Evolutionary conservation across 2,797 vertebrate species (phyloP).

Genomic region (Mycteria americana): DNA sequence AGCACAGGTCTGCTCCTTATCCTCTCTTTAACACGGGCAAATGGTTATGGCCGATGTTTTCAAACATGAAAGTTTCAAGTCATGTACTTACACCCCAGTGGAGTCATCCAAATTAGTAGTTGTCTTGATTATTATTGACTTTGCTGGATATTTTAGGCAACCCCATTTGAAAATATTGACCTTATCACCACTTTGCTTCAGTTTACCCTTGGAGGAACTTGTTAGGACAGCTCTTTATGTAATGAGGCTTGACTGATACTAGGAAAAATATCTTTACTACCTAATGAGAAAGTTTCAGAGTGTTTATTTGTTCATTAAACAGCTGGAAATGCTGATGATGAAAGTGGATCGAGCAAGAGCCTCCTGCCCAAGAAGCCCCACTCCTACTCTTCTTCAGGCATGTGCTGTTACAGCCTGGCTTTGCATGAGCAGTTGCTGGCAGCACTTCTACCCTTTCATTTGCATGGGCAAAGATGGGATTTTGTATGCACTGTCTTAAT

Average conservation of each 20-base stretch:
- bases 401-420: rapidly evolving
- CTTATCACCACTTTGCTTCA: not conserved
- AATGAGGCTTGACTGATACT: not conserved
- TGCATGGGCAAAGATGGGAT: not conserved
- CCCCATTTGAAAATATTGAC: not conserved
- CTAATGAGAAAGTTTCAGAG: not conserved
- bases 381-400: not conserved
- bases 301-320: not conserved
- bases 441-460: not conserved
- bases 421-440: rapidly evolving
- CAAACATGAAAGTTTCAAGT: not conserved
- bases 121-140: not conserved
- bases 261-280: not conserved
- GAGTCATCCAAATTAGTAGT: not conserved
- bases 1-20: not conserved
- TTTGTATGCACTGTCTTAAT: not conserved
- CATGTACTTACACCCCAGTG: not conserved
- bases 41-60: not conserved
- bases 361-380: not conserved
- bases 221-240: not conserved
- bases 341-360: not conserved
- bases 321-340: not conserved
- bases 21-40: not conserved
- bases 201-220: not conserved
- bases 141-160: not conserved